A percentile compares a stretch with the other conserved stretches of the same genome.
These are phyloP conservation scores for Balaenoptera acutorostrata DNA, from an alignment of 2,113 vertebrate species.

Conservation along the genomic window DNA sequence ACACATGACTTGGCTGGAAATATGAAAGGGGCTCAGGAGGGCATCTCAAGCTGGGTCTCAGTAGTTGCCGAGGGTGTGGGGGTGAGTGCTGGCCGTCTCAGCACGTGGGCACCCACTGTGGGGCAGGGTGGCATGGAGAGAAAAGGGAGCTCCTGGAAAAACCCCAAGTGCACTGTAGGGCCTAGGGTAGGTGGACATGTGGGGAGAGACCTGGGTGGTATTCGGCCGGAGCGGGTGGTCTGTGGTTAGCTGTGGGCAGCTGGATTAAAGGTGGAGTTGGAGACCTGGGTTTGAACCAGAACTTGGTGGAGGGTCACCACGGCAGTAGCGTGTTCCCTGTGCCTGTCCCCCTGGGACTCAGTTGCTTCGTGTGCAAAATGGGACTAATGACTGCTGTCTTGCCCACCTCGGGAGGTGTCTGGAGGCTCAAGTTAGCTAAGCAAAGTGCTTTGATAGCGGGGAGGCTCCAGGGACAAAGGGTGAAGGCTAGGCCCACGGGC, in stretches of 20 bases:
- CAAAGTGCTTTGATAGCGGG: not conserved
- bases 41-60: not conserved
- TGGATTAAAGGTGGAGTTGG: not conserved
- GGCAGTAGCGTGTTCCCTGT: not conserved
- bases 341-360: not conserved
- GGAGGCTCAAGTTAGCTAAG: not conserved
- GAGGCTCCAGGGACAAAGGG: not conserved
- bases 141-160: not conserved
- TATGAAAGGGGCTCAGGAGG: not conserved
- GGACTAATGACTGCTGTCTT: not conserved
- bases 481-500: not conserved
- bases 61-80: not conserved
- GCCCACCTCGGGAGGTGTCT: not conserved
- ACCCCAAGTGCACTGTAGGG: not conserved
- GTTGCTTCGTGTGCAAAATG: not conserved
- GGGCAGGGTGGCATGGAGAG: not conserved
- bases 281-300: not conserved
- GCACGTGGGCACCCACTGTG: rapidly evolving
- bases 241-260: not conserved
- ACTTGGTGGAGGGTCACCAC: not conserved
- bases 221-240: not conserved
- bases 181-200: not conserved
- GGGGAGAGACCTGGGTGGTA: not conserved
- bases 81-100: no score
- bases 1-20: not conserved